Percentiles rank a stretch among this genome's conserved stretches.
These are phyloP conservation scores for Allacma fusca DNA, from an alignment of 2,888 invertebrate species.

Conservation along the genomic window DNA sequence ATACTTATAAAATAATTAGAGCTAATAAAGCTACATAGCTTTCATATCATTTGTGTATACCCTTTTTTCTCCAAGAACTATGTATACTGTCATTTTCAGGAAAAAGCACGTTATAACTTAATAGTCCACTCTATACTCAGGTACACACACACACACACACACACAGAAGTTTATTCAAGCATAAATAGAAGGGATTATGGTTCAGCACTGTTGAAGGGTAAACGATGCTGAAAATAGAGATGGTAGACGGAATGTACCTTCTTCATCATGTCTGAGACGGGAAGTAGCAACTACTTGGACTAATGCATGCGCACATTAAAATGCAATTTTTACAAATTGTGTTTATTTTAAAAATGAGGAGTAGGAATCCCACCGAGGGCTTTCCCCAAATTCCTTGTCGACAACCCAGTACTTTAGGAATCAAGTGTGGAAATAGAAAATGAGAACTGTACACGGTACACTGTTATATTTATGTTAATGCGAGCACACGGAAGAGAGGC, in stretches of 20 bases:
- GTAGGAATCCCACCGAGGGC: not conserved
- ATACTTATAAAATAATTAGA: no score
- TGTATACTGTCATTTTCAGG: no score
- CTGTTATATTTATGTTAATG: not conserved
- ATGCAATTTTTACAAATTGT: not conserved
- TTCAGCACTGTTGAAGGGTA: not conserved
- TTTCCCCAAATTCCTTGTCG: not conserved
- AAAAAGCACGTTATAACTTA: no score
- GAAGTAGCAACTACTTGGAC: not conserved
- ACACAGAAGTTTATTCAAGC: no score
- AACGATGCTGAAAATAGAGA: slow-evolving; percentile 2
- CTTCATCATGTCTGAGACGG: not conserved
- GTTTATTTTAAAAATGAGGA: not conserved
- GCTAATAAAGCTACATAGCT: no score
- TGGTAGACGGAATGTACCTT: not conserved
- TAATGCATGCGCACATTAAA: not conserved
- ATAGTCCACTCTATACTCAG: no score
- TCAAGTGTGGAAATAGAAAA: not conserved
- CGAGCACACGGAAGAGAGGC: no score
- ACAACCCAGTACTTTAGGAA: not conserved
- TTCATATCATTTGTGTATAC: no score
- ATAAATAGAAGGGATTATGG: no score
- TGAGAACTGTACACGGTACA: not conserved
- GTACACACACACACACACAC: no score
- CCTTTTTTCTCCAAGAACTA: no score